phyloP scores from a whole-genome alignment of 2,797 vertebrate species.

The Vultur gryphus region DNA sequence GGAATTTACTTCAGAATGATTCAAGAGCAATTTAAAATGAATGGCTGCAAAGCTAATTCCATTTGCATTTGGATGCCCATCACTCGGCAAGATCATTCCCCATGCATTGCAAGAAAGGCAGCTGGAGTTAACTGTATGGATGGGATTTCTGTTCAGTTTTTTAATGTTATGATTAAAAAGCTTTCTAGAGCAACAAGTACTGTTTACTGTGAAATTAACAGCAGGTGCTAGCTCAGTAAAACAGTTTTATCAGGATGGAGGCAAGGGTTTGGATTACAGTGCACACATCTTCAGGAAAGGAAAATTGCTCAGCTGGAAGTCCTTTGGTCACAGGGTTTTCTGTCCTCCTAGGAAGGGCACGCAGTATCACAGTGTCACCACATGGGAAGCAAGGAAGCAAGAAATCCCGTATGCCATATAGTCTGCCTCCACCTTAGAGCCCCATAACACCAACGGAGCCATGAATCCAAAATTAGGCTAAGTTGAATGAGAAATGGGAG shows the following conservation, averaged over 20 bases:
- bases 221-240: constrained; percentile 53
- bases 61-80: constrained; percentile 76
- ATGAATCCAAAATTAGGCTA: background rate
- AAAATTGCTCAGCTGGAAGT: background rate
- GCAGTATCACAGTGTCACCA: background rate
- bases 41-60: constrained; percentile 77
- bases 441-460: fast-evolving
- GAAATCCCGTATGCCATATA: background rate
- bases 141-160: constrained; percentile 58
- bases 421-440: background rate
- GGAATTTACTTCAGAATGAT: constrained; percentile 75
- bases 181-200: constrained; percentile 63
- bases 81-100: constrained; percentile 63
- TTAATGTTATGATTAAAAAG: constrained; percentile 74
- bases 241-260: background rate
- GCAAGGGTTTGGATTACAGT: background rate
- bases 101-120: constrained; percentile 35
- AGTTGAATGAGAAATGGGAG: background rate
- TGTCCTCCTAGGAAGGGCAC: background rate
- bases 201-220: constrained; percentile 63
- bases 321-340: background rate
- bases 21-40: constrained; percentile 76
- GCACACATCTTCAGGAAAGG: background rate
- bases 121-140: constrained; percentile 67
- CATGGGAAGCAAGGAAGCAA: background rate